These are phyloP conservation scores for Caenorhabditis sinica DNA, from an alignment of 2,888 invertebrate genomes.

Conservation along the genomic window DNA sequence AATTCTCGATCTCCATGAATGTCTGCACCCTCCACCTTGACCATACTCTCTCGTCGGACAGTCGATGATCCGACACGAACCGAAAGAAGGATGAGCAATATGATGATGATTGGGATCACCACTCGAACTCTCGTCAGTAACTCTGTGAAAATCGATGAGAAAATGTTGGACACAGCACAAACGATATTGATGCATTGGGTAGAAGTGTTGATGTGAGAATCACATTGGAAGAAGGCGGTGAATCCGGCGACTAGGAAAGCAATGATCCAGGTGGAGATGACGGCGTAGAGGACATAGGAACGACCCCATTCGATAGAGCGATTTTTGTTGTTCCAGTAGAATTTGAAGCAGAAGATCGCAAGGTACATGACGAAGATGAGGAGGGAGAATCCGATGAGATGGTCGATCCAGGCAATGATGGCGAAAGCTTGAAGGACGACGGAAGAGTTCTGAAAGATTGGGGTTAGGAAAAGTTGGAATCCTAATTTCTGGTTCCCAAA, in stretches of 20 bases:
- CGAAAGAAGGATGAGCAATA: constrained; percentile 46
- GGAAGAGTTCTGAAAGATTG: constrained; percentile 48
- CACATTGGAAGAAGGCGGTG: constrained; percentile 63
- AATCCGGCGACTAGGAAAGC: constrained; percentile 54
- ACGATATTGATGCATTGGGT: constrained; percentile 58
- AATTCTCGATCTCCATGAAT: constrained; percentile 59
- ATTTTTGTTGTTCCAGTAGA: constrained; percentile 65
- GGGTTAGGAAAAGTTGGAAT: neutral
- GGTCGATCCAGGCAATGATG: constrained; percentile 61
- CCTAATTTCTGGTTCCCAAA: neutral
- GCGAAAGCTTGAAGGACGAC: constrained; percentile 61
- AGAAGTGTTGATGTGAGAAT: constrained; percentile 49
- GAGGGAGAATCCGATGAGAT: constrained; percentile 56
- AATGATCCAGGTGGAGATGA: constrained; percentile 50
- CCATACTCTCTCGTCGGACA: constrained; percentile 53
- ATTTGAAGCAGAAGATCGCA: constrained; percentile 65
- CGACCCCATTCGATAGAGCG: constrained; percentile 57
- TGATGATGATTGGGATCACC: constrained; percentile 48
- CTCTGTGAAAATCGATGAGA: constrained; percentile 58
- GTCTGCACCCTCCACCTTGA: constrained; percentile 57
- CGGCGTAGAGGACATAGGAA: constrained; percentile 50
- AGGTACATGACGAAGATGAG: constrained; percentile 64
- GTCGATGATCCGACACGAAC: constrained; percentile 62
- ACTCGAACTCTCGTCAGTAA: constrained; percentile 51
- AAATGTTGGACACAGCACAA: constrained; percentile 59